Conservation (phyloP, 2,888 invertebrate species). For the Pollenia angustigena region DNA sequence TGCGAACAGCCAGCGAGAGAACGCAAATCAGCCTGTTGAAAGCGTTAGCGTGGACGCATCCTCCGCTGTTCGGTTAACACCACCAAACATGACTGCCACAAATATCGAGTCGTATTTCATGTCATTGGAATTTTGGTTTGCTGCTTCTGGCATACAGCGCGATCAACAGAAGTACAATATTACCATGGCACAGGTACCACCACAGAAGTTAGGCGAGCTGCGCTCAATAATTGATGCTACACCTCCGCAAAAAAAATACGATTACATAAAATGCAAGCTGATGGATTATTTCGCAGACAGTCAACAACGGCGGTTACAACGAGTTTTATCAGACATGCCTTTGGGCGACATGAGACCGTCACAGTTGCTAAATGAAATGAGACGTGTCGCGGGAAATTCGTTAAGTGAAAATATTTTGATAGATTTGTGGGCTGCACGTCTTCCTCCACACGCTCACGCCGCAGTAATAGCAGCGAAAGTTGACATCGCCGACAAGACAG, state of each 20-base stretch:
- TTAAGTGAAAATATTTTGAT: no score
- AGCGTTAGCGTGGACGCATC: no score
- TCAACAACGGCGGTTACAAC: conserved; percentile 47
- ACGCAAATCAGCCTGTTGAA: no score
- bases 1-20: no score
- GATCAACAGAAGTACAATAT: conserved; percentile 53
- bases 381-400: no score
- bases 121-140: conserved; percentile 63
- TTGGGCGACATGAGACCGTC: conserved; percentile 41
- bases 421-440: no score
- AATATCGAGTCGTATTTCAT: conserved; percentile 60
- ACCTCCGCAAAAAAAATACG: conserved; percentile 40
- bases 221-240: no score
- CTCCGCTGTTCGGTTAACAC: no score
- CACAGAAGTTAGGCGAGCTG: conserved; percentile 43
- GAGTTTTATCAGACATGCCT: conserved; percentile 46
- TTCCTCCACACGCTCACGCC: conserved; percentile 58
- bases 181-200: conserved; percentile 43
- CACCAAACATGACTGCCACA: no score
- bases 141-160: conserved; percentile 45
- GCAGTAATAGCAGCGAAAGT: conserved; percentile 54
- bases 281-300: conserved; percentile 49
- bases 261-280: conserved; percentile 46
- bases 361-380: conserved; percentile 52
- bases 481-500: conserved; percentile 42